These are phyloP conservation scores for Drosophila subquinaria DNA, from an alignment of 2,888 invertebrate species.

Conservation along the genomic window DNA sequence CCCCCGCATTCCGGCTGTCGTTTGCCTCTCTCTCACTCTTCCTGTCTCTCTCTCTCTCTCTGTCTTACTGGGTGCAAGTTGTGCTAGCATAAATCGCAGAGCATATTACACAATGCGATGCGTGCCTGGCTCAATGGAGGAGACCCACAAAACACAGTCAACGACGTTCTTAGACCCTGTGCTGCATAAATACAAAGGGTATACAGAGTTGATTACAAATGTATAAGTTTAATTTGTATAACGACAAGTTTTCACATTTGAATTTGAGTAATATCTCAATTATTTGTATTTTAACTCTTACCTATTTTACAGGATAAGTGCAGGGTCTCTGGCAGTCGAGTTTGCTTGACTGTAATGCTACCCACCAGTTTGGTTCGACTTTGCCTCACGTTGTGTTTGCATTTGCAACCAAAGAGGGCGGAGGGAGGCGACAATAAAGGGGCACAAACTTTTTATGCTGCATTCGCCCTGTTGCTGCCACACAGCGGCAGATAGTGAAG, in stretches of 20 bases:
- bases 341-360: background rate
- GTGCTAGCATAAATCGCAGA: conserved; percentile 77
- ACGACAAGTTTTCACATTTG: too few relatives aligned
- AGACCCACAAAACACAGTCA: conserved; percentile 30
- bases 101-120: conserved; percentile 80
- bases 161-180: conserved; percentile 32
- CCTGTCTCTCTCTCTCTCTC: background rate
- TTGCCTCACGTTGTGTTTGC: conserved; percentile 54
- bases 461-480: conserved; percentile 78
- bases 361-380: conserved; percentile 24
- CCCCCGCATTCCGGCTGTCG: conserved; percentile 42
- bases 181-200: background rate
- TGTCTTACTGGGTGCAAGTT: conserved; percentile 26
- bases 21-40: background rate
- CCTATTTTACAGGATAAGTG: too few relatives aligned
- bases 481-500: conserved; percentile 15
- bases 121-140: conserved; percentile 67
- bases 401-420: conserved; percentile 21
- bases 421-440: conserved; percentile 19
- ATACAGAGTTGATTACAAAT: too few relatives aligned
- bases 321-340: background rate
- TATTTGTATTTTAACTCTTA: too few relatives aligned
- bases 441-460: conserved; percentile 71
- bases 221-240: too few relatives aligned
- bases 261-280: too few relatives aligned